These are phyloP conservation scores for Homalodisca vitripennis DNA, from an alignment of 1,140 invertebrate species.

Conservation along the genomic window DNA sequence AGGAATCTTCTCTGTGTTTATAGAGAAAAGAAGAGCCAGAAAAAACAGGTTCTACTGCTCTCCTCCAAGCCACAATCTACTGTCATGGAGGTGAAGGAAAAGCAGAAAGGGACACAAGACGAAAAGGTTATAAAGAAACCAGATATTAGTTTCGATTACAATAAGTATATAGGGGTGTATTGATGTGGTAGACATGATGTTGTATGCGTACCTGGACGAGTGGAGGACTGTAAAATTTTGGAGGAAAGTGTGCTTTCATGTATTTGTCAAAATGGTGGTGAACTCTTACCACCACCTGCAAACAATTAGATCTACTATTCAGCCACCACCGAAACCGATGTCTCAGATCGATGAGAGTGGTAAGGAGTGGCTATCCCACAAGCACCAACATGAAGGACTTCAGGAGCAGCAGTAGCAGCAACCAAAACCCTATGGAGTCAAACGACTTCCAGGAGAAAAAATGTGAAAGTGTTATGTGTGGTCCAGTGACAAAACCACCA, in stretches of 20 bases:
- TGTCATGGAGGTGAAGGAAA: background rate
- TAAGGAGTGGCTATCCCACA: too few species aligned
- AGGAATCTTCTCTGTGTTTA: background rate
- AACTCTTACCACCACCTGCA: too few species aligned
- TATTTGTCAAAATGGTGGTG: background rate
- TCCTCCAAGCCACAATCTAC: background rate
- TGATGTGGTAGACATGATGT: background rate
- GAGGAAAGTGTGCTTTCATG: background rate
- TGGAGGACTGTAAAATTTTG: background rate
- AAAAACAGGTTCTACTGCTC: background rate
- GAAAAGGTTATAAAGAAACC: background rate
- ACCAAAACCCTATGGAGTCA: too few species aligned
- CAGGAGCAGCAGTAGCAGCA: too few species aligned
- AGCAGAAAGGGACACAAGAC: background rate
- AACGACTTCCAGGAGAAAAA: too few species aligned
- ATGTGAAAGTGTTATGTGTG: too few species aligned
- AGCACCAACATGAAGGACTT: too few species aligned
- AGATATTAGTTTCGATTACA: background rate
- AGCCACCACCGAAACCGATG: too few species aligned
- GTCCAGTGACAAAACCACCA: too few species aligned
- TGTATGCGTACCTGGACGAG: background rate
- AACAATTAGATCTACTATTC: too few species aligned
- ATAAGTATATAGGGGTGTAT: background rate
- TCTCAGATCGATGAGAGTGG: too few species aligned
- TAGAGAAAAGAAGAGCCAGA: background rate